phyloP scores from a whole-genome alignment of 2,797 vertebrate genomes.

The Melanotaenia nigrans region DNA sequence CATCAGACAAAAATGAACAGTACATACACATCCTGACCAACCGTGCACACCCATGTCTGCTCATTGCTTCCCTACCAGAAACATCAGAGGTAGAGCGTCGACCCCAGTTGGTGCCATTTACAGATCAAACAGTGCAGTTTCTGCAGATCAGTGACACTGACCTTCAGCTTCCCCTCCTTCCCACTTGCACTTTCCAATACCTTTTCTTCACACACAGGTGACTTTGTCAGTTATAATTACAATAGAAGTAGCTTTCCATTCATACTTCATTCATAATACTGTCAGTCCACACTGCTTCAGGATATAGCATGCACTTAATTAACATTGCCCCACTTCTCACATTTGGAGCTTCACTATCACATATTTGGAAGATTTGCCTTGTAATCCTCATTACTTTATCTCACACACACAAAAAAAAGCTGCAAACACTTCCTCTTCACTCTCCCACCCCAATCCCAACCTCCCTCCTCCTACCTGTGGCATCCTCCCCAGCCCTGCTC shows the following conservation, averaged over 20 bases:
- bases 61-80: slow-evolving; percentile 49
- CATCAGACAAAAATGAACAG: slow-evolving; percentile 13
- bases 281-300: slow-evolving; percentile 24
- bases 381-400: slow-evolving; percentile 2
- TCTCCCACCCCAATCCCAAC: slow-evolving; percentile 39
- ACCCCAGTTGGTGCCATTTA: slow-evolving; percentile 74
- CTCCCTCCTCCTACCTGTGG: slow-evolving; percentile 88
- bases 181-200: slow-evolving; percentile 53
- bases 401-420: slow-evolving; percentile 11
- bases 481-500: slow-evolving; percentile 93
- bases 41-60: slow-evolving; percentile 42
- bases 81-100: slow-evolving; percentile 66
- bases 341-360: slow-evolving; percentile 25
- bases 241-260: slow-evolving; percentile 30
- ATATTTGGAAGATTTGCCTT: slow-evolving; percentile 21
- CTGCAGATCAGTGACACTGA: slow-evolving; percentile 70
- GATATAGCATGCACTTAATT: slow-evolving; percentile 16
- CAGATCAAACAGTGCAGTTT: slow-evolving; percentile 74
- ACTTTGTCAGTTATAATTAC: slow-evolving; percentile 42
- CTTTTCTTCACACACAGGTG: slow-evolving; percentile 56
- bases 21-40: slow-evolving; percentile 10
- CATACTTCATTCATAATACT: slow-evolving; percentile 24
- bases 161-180: slow-evolving; percentile 66
- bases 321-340: slow-evolving; percentile 19
- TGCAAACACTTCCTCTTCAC: slow-evolving; percentile 34